Conservation (phyloP, 2,113 vertebrate species). For the Mohoua ochrocephala region DNA sequence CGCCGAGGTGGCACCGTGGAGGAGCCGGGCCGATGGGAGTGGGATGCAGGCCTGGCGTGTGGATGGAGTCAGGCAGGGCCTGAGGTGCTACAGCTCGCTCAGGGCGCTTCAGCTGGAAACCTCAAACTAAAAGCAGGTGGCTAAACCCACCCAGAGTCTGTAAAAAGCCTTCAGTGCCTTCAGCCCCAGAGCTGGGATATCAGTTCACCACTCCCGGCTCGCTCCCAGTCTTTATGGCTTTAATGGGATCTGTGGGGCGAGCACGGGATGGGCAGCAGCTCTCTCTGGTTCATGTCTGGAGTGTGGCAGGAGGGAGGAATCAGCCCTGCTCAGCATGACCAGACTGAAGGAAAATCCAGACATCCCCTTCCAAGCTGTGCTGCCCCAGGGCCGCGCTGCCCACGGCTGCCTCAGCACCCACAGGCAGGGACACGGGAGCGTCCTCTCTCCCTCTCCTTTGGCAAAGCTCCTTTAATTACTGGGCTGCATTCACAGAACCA, state of each 20-base stretch:
- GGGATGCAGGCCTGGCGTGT: fast-evolving
- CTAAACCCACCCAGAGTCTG: background rate
- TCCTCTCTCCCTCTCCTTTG: background rate
- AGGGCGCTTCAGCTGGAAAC: fast-evolving
- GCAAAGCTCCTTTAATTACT: background rate
- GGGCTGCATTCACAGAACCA: background rate
- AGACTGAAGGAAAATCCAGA: background rate
- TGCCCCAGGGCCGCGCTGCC: fast-evolving
- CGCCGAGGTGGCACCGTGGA: fast-evolving
- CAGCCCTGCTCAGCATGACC: fast-evolving
- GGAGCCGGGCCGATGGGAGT: fast-evolving
- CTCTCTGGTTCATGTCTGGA: background rate
- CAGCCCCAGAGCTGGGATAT: background rate
- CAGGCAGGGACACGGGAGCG: fast-evolving
- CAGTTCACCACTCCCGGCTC: fast-evolving
- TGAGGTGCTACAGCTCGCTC: fast-evolving
- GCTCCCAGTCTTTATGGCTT: background rate
- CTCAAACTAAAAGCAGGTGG: background rate
- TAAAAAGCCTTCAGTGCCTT: background rate
- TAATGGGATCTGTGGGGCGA: background rate
- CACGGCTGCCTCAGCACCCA: fast-evolving
- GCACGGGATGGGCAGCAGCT: fast-evolving
- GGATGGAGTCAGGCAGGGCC: background rate
- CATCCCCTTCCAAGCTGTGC: fast-evolving
- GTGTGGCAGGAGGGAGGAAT: background rate